Percentiles rank a stretch among this genome's conserved stretches.
Conservation (phyloP, 2,888 invertebrate genomes). For the Exephanes ischioxanthus region DNA sequence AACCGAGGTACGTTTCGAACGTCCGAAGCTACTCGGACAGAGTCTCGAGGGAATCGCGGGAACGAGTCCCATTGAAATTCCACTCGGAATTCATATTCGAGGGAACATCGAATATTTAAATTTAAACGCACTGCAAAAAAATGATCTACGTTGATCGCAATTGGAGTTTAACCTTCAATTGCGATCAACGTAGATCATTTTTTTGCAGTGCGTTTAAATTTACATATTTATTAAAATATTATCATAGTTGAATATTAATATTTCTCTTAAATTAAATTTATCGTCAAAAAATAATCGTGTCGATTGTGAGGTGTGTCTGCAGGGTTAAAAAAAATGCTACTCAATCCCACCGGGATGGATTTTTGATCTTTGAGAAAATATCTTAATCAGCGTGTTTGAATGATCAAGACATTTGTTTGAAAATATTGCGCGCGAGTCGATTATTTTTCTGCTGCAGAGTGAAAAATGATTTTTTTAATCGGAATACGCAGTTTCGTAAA, state of each 20-base stretch:
- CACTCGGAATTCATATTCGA: background rate
- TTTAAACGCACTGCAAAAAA: too few species aligned
- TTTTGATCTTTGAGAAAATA: background rate
- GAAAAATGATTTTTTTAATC: too few species aligned
- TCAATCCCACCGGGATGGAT: background rate
- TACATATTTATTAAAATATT: background rate
- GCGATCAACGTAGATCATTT: background rate
- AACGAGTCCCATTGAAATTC: conserved; percentile 3
- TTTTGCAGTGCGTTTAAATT: background rate
- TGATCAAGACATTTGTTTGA: background rate
- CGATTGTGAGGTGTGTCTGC: background rate
- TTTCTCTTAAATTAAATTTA: background rate
- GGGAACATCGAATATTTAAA: background rate
- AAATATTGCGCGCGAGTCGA: background rate
- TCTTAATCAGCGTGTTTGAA: background rate
- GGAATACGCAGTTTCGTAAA: too few species aligned
- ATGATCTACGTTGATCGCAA: too few species aligned
- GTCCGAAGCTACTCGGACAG: conserved; percentile 15
- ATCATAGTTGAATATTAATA: background rate
- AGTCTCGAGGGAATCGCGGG: conserved; percentile 4
- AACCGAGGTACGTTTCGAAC: background rate
- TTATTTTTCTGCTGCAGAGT: background rate
- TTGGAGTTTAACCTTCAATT: background rate
- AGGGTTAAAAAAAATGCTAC: background rate
- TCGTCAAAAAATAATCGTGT: background rate